Evolutionary conservation across 2,113 vertebrate species (phyloP), one percentile per base, ranked within the genome.

Genomic region (Pseudorasbora parva): DNA sequence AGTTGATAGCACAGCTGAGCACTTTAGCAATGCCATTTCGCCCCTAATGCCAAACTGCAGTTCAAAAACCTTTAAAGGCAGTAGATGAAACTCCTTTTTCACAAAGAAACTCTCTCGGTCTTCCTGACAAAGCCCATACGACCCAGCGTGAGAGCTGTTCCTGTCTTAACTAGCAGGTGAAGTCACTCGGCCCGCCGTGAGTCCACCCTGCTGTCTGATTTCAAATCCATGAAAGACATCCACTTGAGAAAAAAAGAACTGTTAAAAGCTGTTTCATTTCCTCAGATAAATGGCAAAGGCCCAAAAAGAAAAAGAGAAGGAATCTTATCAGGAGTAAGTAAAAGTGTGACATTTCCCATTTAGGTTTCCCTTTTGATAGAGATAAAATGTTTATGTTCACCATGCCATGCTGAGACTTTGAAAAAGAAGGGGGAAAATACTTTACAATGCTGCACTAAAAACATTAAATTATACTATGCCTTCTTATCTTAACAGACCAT

Each of bases 211-310:
- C 92, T 92, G 92, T 90, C 91, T 88, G 90, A 92, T 92, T 93
- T 89, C 27, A 83, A 91, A 93, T 91, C 91, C 89, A 90, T 91
- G 86, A 87, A 90, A 89, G 88, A 88, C 91, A 92, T 93, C 80
- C 92, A 91, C 89, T 86, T 89, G 91, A 92, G 84, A 43, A 82
- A 86, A 86, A 85, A 77, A 49, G 89, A 88, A 90, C 5, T 60
- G 33, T 60, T 78, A 91, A 90, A 92, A 91, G 89, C 88, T 84
- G 90, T 92, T 93, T 92, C 92, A 90, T 88, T 92, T 92, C 91
- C 91, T 89, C 82, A 79, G 92, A 93, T 93, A 90, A 93, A 93
- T 92, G 91, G 85, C 69, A 76, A 90, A 89, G 87, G 87, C 86
- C 85, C 59, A 69, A 84, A 60, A 74, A 43, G 82, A 82, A 66